Conservation (phyloP, 2,797 vertebrate genomes). For the Danio albolineatus region DNA sequence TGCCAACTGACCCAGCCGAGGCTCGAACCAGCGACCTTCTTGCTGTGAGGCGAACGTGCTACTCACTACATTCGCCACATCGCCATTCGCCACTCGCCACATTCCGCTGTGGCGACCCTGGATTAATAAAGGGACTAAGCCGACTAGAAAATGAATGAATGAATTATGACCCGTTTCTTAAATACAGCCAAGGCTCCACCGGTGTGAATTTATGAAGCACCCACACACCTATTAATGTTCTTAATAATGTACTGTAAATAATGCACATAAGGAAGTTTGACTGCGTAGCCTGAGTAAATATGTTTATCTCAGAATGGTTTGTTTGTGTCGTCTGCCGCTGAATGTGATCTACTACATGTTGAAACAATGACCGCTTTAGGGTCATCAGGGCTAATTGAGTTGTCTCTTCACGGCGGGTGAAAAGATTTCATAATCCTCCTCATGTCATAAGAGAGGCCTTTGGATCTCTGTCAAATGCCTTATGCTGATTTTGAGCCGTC, state of each 20-base stretch:
- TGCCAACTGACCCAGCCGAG: too few species aligned
- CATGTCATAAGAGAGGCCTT: constrained; percentile 29
- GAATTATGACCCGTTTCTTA: constrained; percentile 12
- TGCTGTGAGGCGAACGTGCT: too few species aligned
- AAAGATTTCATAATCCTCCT: constrained; percentile 46
- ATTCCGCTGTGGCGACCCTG: too few species aligned
- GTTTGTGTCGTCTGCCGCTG: constrained; percentile 1
- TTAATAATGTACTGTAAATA: constrained; percentile 54
- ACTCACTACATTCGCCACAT: too few species aligned
- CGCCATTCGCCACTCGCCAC: too few species aligned
- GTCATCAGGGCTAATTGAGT: constrained; percentile 6
- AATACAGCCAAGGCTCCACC: not conserved
- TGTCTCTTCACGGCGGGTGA: constrained; percentile 29
- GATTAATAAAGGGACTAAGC: too few species aligned
- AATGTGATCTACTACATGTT: constrained; percentile 16
- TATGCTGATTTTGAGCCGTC: constrained; percentile 31
- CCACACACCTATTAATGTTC: constrained; percentile 53
- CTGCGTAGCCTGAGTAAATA: not conserved
- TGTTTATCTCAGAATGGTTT: not conserved
- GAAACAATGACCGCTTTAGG: constrained; percentile 31
- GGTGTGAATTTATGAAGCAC: constrained; percentile 11
- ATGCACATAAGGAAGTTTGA: constrained; percentile 4
- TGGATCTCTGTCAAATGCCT: constrained; percentile 41
- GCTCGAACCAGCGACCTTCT: too few species aligned
- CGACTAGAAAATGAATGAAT: too few species aligned